Percentiles rank a stretch among this genome's conserved stretches.
Evolutionary conservation across 2,113 vertebrate genomes (phyloP).

Genomic region (Sinocyclocheilus rhinocerous): DNA sequence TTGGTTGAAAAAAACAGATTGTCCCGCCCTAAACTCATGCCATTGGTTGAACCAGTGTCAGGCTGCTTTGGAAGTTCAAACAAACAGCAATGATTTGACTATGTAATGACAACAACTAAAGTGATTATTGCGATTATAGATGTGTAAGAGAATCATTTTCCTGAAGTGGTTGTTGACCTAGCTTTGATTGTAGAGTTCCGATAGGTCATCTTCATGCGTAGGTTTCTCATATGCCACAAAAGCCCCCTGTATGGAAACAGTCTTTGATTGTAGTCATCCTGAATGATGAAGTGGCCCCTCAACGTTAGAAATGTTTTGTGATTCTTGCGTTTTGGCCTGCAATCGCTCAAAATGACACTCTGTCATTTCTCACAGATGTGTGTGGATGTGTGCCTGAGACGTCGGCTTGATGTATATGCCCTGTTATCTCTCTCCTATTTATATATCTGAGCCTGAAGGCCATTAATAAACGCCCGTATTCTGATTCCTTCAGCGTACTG

Average conservation of each 20-base stretch:
- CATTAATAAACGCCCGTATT: slow-evolving; percentile 69
- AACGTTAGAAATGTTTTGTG: slow-evolving; percentile 60
- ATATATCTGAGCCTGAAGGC: slow-evolving; percentile 54
- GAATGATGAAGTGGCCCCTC: slow-evolving; percentile 56
- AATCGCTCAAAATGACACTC: slow-evolving; percentile 56
- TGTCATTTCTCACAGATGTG: slow-evolving; percentile 56
- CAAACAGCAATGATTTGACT: neutral
- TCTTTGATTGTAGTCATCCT: slow-evolving; percentile 34
- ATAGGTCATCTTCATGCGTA: neutral
- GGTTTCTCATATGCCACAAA: neutral
- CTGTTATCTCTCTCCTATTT: slow-evolving; percentile 63
- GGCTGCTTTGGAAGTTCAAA: neutral
- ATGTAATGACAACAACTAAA: neutral
- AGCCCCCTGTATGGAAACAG: neutral
- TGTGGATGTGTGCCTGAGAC: slow-evolving; percentile 13
- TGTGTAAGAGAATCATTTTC: neutral
- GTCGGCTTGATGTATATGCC: slow-evolving; percentile 63
- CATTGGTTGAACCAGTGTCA: neutral
- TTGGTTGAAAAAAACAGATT: neutral
- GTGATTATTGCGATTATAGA: neutral
- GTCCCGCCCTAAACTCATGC: neutral
- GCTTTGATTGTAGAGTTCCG: neutral
- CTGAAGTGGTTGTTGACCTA: neutral
- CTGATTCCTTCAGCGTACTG: slow-evolving; percentile 65
- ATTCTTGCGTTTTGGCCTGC: slow-evolving; percentile 58